Percentiles rank a stretch among this genome's conserved stretches.
phyloP scores from a whole-genome alignment of 2,113 vertebrate species.

The Muscicapa adusta region DNA sequence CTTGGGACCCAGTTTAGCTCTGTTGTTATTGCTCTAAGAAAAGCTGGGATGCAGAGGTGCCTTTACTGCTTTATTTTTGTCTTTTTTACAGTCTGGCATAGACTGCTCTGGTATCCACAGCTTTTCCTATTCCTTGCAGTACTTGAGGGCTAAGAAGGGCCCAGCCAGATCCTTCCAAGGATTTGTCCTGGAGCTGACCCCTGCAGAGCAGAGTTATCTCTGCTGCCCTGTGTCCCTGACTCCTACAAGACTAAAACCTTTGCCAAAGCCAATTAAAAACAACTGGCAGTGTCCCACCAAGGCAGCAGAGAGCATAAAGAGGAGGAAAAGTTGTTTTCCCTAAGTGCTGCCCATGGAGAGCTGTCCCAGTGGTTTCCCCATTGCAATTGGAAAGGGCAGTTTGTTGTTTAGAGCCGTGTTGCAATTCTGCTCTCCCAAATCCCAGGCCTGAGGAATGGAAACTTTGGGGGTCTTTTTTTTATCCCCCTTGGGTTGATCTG shows the following conservation, averaged over 20 bases:
- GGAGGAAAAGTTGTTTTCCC: background rate
- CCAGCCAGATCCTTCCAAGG: background rate
- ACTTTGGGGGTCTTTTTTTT: background rate
- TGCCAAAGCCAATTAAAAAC: background rate
- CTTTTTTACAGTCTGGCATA: background rate
- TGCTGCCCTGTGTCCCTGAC: background rate
- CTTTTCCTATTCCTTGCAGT: background rate
- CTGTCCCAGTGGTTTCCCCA: background rate
- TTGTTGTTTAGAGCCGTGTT: background rate
- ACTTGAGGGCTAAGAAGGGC: background rate
- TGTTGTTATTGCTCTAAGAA: background rate
- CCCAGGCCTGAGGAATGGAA: background rate
- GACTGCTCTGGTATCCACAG: background rate
- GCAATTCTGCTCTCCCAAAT: background rate
- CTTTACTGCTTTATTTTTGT: background rate
- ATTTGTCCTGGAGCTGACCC: background rate
- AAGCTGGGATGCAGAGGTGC: background rate
- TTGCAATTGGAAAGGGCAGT: background rate
- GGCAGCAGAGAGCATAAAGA: background rate
- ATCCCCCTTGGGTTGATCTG: background rate
- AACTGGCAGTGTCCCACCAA: background rate
- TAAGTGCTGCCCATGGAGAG: accelerated
- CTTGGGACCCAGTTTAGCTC: constrained; percentile 9
- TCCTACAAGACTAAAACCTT: background rate
- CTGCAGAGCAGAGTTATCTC: background rate